Base-by-base conservation (phyloP, 2,113 vertebrate species). In the Mobula birostris region DNA sequence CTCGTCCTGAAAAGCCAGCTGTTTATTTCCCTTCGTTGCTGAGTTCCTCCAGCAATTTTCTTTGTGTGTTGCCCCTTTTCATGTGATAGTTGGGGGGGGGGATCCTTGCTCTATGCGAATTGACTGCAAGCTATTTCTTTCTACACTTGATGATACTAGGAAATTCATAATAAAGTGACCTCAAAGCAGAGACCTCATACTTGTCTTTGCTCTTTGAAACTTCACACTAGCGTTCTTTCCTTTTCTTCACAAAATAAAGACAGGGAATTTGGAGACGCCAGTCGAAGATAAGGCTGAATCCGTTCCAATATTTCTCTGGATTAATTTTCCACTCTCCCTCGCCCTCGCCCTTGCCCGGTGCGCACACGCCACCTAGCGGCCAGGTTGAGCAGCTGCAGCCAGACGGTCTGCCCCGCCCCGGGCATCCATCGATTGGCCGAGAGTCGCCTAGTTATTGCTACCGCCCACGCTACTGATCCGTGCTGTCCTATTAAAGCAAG, bases 391-490 rank as follows among this genome's bases (percentile, higher is more conserved):
- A 36, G 2, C 11, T 14, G 76, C 56, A 80, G 29, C 12, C 29
- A 2, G 79, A 15, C n/a, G 36, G 32, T 61, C 29, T 29, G 21
- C 9, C 32, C 82, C 94, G 7, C 9, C 29, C 15, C 0, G 0
- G 2, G 2, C 12, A 27, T 87, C 48, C 29, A 87, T 58, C 83
- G 12, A 29, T 29, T 12, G 9, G 21, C 9, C 21, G 48, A 2
- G 8, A 17, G 82, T 85, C 40, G 58, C 82, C 2, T 85, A 24
- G 2, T 12, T 0, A 0, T 1, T 0, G 2, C 14, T 1, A 61
- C n/a, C 6, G 74, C 15, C 2, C 27, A 48, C 48, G 1, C 48
- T 2, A 48, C 48, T 48, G 36, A 36, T 36, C 36, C 36, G 48
- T 48, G 1, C 48, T 48, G 48, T 48, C 48, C 48, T 48, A 1